Evolutionary conservation across 2,888 invertebrate genomes (phyloP), one percentile per base, ranked within the genome.

Genomic region (Amphipoea oculea): DNA sequence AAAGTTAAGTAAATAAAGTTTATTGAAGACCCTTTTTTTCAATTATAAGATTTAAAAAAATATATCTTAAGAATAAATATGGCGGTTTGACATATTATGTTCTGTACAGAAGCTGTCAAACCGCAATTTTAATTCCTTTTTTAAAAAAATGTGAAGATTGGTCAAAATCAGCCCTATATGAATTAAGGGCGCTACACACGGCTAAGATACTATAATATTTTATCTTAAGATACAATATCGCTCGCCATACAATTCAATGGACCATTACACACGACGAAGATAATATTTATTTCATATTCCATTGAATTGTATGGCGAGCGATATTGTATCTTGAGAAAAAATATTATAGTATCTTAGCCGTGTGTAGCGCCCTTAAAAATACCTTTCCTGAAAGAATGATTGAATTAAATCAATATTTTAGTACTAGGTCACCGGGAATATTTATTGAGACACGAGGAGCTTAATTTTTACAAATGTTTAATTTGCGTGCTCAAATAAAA

Each of bases 381-480:
- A 40, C 23, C n/a, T 17, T 42, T 78, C 14, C 6, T 14, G 12
- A 69, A 82, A 23, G n/a, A 72, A 68, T 45, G 11, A 12, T 48
- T 48, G 45, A 51, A 81, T 2, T 42, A 20, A 57, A 51, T 42
- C 23, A 73, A 45, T 54, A 4, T 23, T 66, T 79, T 2, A n/a
- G n/a, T n/a, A 63, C 54, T 78, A 67, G 73, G 79, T 86, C 75
- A 78, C 20, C 62, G 42, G 23, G 51, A 72, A 71, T 65, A 72
- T 36, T 57, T 23, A 62, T 82, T 48, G 23, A 65, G 54, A 66
- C 40, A 63, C 72, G 70, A 40, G 62, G 54, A 29, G 1, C 4
- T n/a, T 51, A 51, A 62, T n/a, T 36, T 14, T 48, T 14, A 82
- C 48, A 73, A 63, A 78, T 54, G 69, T 12, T 7, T 48, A 42